phyloP scores from a whole-genome alignment of 2,888 invertebrate species.

The Dermolepida albohirtum region DNA sequence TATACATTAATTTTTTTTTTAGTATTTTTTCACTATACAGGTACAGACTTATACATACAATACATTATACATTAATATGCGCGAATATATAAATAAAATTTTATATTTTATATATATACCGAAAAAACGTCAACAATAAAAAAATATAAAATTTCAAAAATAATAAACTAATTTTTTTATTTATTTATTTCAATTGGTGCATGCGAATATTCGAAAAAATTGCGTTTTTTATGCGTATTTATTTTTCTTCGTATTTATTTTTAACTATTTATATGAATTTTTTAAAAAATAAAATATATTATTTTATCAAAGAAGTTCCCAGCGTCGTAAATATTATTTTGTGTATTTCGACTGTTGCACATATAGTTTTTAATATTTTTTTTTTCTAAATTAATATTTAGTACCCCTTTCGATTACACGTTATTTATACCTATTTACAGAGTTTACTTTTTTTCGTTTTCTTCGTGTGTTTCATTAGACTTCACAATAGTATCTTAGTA shows the following conservation, averaged over 20 bases:
- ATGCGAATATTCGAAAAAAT: slow-evolving; percentile 1
- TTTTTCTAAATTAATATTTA: not conserved
- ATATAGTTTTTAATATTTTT: not conserved
- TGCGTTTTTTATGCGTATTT: not conserved
- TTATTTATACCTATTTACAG: slow-evolving; percentile 15
- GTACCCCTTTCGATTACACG: not conserved
- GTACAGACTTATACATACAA: slow-evolving; percentile 62
- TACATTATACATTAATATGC: not conserved
- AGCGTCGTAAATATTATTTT: slow-evolving; percentile 5
- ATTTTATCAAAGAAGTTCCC: not conserved
- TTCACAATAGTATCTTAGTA: slow-evolving; percentile 18
- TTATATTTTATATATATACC: slow-evolving; percentile 6
- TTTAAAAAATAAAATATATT: slow-evolving; percentile 15
- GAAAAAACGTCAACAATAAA: slow-evolving; percentile 46
- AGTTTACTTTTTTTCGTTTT: too few relatives aligned
- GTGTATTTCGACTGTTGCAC: slow-evolving; percentile 1
- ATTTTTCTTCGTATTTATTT: slow-evolving; percentile 4
- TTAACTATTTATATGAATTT: not conserved
- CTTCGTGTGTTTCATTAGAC: too few relatives aligned
- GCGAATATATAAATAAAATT: slow-evolving; percentile 50
- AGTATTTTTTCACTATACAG: slow-evolving; percentile 62
- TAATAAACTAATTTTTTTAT: slow-evolving; percentile 25
- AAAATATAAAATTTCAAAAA: slow-evolving; percentile 48
- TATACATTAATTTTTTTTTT: slow-evolving; percentile 51
- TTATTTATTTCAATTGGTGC: slow-evolving; percentile 7